Evolutionary conservation across 2,113 vertebrate genomes (phyloP).

Genomic region (Coptodon rendalli): DNA sequence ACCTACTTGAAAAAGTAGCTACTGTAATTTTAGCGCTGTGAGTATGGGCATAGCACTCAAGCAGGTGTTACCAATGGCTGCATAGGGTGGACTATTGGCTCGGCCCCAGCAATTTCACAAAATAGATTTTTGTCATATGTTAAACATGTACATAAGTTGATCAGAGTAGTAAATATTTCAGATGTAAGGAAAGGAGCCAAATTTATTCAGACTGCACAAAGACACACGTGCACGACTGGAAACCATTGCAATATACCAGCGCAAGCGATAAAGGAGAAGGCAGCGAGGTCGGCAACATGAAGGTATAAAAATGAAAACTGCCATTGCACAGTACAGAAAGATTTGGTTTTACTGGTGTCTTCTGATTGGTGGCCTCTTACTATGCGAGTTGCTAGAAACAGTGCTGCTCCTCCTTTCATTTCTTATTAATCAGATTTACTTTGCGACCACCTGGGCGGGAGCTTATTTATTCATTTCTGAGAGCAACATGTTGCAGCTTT

Average conservation of each 20-base stretch:
- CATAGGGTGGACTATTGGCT: not conserved
- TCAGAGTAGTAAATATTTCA: not conserved
- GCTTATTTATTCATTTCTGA: not conserved
- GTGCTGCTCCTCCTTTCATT: not conserved
- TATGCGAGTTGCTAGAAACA: not conserved
- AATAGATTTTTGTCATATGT: not conserved
- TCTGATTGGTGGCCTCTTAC: not conserved
- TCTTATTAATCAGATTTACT: not conserved
- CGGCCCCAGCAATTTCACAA: not conserved
- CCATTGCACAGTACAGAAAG: not conserved
- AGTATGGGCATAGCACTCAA: not conserved
- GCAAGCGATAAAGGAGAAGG: not conserved
- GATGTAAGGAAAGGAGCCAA: not conserved
- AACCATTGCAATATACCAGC: not conserved
- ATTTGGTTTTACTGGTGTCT: not conserved
- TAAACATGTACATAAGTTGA: not conserved
- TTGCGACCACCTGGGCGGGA: not conserved
- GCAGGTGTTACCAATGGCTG: not conserved
- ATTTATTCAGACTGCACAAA: not conserved
- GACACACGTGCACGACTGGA: not conserved
- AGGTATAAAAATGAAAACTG: not conserved
- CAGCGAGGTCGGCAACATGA: not conserved
- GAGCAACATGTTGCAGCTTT: not conserved
- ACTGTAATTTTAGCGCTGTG: not conserved
- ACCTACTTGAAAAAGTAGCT: not conserved